Percentiles rank a stretch among this genome's conserved stretches.
These are phyloP conservation scores for Rhynchonema sp. DNA, from an alignment of 2,888 invertebrate genomes.

Conservation along the genomic window DNA sequence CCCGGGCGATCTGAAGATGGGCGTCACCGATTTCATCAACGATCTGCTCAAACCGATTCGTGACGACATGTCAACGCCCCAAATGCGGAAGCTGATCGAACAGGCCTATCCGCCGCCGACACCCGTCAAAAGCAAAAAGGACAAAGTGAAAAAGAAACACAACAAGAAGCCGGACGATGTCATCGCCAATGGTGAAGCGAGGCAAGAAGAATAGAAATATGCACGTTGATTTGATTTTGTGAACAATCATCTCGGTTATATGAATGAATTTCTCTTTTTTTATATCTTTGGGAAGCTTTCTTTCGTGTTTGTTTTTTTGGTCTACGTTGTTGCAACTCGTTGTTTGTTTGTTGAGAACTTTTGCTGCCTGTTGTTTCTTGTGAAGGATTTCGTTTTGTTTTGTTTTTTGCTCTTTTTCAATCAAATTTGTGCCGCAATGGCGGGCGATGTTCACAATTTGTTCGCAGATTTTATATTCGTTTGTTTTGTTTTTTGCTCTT, in stretches of 20 bases:
- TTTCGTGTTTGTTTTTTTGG: not conserved
- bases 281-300: not conserved
- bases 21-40: conserved; percentile 66
- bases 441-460: too few species aligned
- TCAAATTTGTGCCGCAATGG: too few species aligned
- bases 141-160: not conserved
- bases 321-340: not conserved
- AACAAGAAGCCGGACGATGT: not conserved
- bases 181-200: not conserved
- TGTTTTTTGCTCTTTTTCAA: too few species aligned
- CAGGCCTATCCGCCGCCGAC: conserved; percentile 54
- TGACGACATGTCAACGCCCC: conserved; percentile 56
- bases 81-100: conserved; percentile 53
- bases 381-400: too few species aligned
- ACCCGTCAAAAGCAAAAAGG: not conserved
- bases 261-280: too few species aligned
- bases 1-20: conserved; percentile 74
- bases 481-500: too few species aligned
- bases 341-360: too few species aligned
- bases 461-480: too few species aligned
- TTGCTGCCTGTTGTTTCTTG: too few species aligned
- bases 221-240: too few species aligned
- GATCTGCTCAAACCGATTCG: conserved; percentile 54
- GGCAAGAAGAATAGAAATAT: not conserved
- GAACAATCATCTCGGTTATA: too few species aligned